Evolutionary conservation across 2,888 invertebrate species (phyloP), one percentile per base, ranked within the genome.

Genomic region (Anoncus sp.): DNA sequence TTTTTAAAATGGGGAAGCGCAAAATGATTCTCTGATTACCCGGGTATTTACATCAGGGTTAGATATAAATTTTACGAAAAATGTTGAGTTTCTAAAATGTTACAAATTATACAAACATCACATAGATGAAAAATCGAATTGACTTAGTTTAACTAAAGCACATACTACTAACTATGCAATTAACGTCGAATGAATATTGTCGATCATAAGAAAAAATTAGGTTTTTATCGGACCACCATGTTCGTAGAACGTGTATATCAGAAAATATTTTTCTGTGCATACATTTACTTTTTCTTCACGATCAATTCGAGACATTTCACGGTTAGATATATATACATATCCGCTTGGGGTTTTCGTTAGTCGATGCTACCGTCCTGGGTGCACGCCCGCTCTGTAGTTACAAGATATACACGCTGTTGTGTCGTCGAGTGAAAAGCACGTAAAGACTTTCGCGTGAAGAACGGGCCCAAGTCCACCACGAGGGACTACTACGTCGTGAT

Each of bases 401-500:
- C 57, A 35, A 38, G 24, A 51, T 65, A 31, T 60, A 67, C 59
- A 67, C 71, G 18, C 12, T 24, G 49, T 49, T 62, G 45, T 74
- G 74, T 74, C 73, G 73, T 65, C 59, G 60, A 67, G 66, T 59
- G 49, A 40, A 59, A 49, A 67, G 67, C 43, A 62, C 60, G 60
- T 67, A 53, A 59, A 67, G 60, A 74, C 74, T 74, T 67, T 74
- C 60, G 74, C 74, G 60, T 55, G 74, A 67, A 67, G 45, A 74
- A 74, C 66, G 51, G 66, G 47, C 66, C 35, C 35, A 59, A 51
- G 66, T 66, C 47, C 73, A 40, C 40, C 51, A 38, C 40, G 12
- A 43, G 18, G 24, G 24, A 24, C 24, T n/a, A 18, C 20, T 47
- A 6, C 31, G 55, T 12, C 38, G 57, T 40, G 22, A 59, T 59